Evolutionary conservation across 2,797 vertebrate species (phyloP), one percentile per base, ranked within the genome.

Genomic region (Schizothorax lantsangensis): DNA sequence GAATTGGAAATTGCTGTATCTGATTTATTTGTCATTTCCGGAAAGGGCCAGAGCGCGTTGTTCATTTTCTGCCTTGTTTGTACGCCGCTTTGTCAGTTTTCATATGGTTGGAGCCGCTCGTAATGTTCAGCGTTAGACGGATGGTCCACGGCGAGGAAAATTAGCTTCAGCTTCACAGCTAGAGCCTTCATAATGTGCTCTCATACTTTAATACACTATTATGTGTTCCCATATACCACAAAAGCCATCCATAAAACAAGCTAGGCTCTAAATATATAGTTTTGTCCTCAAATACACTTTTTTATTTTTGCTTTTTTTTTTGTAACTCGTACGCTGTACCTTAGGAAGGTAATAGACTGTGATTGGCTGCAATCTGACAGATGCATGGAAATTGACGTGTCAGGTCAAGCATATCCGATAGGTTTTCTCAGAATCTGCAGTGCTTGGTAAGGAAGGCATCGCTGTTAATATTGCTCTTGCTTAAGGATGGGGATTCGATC

Each of bases 71-170:
- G 54, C 21, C 71, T n/a, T 86, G 79, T 86, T 73, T 86, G 45
- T 74, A 73, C 23, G 38, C 12, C 17, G 30, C 30, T 86, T 38
- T 84, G 83, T 66, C 47, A 49, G 66, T 83, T 89, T 88, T 89
- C 33, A 62, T 77, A 86, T 8, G 84, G 68, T 49, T 64, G n/a
- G 30, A 40, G 68, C 74, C 23, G 74, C 62, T 84, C 64, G 69
- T 85, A 77, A 86, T 87, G 86, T 82, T 89, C 30, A 10, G 82
- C 47, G 14, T 85, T 87, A 89, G 86, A 87, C 45, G 78, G 74
- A 88, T 69, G 79, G 84, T 88, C 43, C 49, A 30, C 10, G 8
- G 43, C 19, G 54, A 86, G 83, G 7, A 49, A 49, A 57, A 82
- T 72, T 84, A 52, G 66, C 84, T 88, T 89, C 74, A 87, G 38